Base-by-base conservation (phyloP, 2,113 vertebrate species). In the Sciurus niger region DNA sequence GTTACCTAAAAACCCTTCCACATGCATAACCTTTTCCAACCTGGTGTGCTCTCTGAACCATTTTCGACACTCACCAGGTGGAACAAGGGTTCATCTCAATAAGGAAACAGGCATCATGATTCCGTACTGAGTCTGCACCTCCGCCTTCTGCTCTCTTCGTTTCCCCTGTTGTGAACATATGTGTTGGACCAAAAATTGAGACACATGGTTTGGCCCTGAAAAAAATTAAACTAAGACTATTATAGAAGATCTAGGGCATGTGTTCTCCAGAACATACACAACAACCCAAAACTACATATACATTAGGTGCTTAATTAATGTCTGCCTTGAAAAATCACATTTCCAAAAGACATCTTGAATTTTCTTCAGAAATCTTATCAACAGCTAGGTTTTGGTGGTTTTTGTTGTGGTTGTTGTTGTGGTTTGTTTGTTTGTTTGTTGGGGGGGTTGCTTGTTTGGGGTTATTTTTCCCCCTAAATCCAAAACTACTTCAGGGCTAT, bases 101-200 rank as follows among this genome's bases (percentile, higher is more conserved):
- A 34, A 73, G 73, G 43, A 63, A 83, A 17, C 17, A 17, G 73
- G 53, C n/a, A 0, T 63, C 30, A 2, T 0, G 58, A 37, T 46
- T 95, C 40, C 83, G 63, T 58, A 10, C 84, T n/a, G 91, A 40
- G 9, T 25, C 72, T n/a, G 40, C 18, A 32, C 74, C 67, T 79
- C 74, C 4, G 37, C 93, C 94, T 79, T 93, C 96, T 95, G 96
- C 24, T 97, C 24, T 22, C 48, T n/a, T 34, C 40, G 74, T 68
- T 67, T 86, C 58, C 79, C 84, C 89, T 65, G 63, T 91, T 51
- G 86, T 84, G 93, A 94, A 94, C 83, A 80, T 91, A 96, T 83
- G 87, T 76, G 79, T 85, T 91, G 65, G 86, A 92, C 90, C 95
- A 88, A 79, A 96, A 88, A 80, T 8, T 12, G 37, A 93, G 74